A percentile compares a stretch with the other conserved stretches of the same genome.
Evolutionary conservation across 2,113 vertebrate species (phyloP).

Genomic region (Dasyprocta punctata): DNA sequence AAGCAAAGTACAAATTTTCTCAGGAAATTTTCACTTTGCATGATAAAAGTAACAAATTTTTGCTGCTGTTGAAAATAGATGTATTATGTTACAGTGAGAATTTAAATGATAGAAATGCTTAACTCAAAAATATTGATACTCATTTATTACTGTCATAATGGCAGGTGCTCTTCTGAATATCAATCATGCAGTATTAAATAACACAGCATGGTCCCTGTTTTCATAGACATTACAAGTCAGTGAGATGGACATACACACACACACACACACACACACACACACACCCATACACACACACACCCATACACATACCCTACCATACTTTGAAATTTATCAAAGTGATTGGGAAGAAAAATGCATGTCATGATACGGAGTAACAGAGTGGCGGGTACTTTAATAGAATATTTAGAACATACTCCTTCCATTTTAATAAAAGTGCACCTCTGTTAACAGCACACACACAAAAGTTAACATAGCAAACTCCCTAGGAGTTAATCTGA

Average conservation of each 20-base stretch:
- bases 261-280: too few relatives aligned
- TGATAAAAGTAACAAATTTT: neutral
- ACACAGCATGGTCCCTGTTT: neutral
- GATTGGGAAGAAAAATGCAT: neutral
- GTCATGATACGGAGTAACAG: neutral
- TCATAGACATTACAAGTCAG: neutral
- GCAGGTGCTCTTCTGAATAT: neutral
- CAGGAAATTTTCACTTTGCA: neutral
- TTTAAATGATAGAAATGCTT: neutral
- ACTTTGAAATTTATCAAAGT: neutral
- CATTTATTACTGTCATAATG: neutral
- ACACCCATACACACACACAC: too few relatives aligned
- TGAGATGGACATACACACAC: neutral
- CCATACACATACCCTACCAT: neutral
- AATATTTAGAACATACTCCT: neutral
- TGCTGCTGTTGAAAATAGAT: neutral
- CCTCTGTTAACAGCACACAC: neutral
- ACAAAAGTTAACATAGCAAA: neutral
- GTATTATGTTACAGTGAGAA: neutral
- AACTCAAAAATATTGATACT: neutral
- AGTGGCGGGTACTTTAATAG: neutral
- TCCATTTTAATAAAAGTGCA: neutral
- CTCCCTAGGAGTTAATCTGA: neutral
- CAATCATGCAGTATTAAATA: neutral
- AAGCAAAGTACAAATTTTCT: neutral